Conservation (phyloP, 2,888 invertebrate species). For the Cheilosia soror region DNA sequence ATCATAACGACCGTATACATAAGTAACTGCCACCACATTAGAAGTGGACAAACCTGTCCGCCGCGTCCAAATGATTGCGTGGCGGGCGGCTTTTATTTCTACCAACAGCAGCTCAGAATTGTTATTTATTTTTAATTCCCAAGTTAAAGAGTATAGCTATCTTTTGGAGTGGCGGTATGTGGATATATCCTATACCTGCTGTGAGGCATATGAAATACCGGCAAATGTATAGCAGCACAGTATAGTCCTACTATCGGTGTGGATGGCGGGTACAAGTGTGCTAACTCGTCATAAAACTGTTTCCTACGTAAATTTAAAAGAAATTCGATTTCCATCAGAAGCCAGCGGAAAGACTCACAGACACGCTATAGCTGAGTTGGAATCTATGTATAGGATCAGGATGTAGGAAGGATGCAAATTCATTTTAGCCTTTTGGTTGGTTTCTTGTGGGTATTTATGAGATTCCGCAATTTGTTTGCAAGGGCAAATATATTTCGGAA, state of each 20-base stretch:
- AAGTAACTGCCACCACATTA: neutral
- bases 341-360: neutral
- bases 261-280: neutral
- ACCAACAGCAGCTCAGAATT: neutral
- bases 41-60: constrained; percentile 33
- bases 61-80: neutral
- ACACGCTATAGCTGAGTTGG: neutral
- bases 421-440: neutral
- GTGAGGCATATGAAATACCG: neutral
- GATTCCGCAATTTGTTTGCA: neutral
- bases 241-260: neutral
- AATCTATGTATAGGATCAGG: neutral
- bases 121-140: neutral
- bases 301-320: neutral
- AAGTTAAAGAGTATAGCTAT: neutral
- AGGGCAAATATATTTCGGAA: neutral
- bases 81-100: neutral
- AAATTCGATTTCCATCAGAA: constrained; percentile 3
- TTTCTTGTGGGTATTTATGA: neutral
- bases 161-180: too few relatives aligned
- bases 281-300: neutral
- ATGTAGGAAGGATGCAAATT: neutral
- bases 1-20: neutral
- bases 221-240: neutral
- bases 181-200: neutral